Percentiles rank a stretch among this genome's conserved stretches.
These are phyloP conservation scores for Phylloscopus trochilus DNA, from an alignment of 2,113 vertebrate species.

Conservation along the genomic window DNA sequence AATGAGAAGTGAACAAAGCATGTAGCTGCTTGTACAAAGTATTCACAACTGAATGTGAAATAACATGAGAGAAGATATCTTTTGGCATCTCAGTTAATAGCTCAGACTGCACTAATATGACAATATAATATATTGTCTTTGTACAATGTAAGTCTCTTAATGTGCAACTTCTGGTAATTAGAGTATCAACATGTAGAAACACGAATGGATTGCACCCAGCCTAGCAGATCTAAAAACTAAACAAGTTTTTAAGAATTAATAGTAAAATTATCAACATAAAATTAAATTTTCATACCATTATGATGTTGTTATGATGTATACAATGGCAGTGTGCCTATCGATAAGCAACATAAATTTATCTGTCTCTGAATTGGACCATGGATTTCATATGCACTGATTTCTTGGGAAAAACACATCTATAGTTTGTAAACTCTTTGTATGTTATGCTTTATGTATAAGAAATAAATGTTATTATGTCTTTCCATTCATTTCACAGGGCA, in stretches of 20 bases:
- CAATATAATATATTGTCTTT: conserved; percentile 31
- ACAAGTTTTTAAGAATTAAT: neutral
- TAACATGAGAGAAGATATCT: neutral
- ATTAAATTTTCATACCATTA: neutral
- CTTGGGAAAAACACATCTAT: neutral
- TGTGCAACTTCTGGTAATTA: neutral
- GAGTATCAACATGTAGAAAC: neutral
- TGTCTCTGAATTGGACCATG: neutral
- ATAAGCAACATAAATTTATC: conserved; percentile 1
- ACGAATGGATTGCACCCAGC: neutral
- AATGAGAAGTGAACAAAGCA: neutral
- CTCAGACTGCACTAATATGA: conserved; percentile 2
- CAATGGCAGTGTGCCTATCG: neutral
- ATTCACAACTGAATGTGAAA: neutral
- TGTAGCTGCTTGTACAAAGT: neutral
- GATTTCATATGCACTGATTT: neutral
- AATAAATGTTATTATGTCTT: neutral
- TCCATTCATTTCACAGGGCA: neutral
- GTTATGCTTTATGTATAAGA: neutral
- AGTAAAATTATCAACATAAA: conserved; percentile 4
- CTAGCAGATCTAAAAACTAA: neutral
- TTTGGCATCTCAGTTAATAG: conserved; percentile 23
- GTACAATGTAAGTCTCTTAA: neutral
- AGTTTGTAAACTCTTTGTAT: neutral
- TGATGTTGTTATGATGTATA: neutral